phyloP scores from a whole-genome alignment of 2,888 invertebrate species.

The Eristalis tenax region DNA sequence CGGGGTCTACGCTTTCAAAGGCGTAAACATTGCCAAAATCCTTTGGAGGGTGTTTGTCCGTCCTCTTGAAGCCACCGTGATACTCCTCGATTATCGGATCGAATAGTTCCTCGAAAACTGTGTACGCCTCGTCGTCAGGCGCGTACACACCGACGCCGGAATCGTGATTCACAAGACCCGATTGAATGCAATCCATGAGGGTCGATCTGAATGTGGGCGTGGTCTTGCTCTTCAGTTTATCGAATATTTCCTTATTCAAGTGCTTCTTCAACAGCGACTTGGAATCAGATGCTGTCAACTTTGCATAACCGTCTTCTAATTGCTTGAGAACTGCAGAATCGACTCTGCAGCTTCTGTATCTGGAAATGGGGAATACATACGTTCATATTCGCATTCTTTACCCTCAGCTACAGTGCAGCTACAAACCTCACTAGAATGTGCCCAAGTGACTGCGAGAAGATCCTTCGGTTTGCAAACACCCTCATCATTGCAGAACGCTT shows the following conservation, averaged over 20 bases:
- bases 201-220: constrained; percentile 94
- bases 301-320: constrained; percentile 94
- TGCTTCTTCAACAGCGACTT: constrained; percentile 98
- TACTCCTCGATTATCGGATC: constrained; percentile 99
- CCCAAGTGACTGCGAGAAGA: neutral
- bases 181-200: constrained; percentile 96
- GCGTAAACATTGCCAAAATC: constrained; percentile 96
- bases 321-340: constrained; percentile 94
- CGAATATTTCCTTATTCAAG: constrained; percentile 94
- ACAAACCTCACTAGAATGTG: neutral
- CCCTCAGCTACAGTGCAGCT: neutral
- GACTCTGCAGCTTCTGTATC: constrained; percentile 88
- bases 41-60: constrained; percentile 95
- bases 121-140: constrained; percentile 97
- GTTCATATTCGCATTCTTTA: too few species aligned
- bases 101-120: constrained; percentile 94
- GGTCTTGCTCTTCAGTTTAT: constrained; percentile 94
- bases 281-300: constrained; percentile 92
- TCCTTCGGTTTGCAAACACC: neutral
- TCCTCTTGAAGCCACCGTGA: constrained; percentile 96
- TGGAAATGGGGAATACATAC: constrained; percentile 80
- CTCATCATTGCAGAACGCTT: neutral
- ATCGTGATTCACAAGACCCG: constrained; percentile 98
- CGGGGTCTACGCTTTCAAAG: constrained; percentile 96
- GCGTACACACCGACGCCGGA: constrained; percentile 98